phyloP scores from a whole-genome alignment of 1,140 invertebrate species.

The Probaryconus sp. region DNA sequence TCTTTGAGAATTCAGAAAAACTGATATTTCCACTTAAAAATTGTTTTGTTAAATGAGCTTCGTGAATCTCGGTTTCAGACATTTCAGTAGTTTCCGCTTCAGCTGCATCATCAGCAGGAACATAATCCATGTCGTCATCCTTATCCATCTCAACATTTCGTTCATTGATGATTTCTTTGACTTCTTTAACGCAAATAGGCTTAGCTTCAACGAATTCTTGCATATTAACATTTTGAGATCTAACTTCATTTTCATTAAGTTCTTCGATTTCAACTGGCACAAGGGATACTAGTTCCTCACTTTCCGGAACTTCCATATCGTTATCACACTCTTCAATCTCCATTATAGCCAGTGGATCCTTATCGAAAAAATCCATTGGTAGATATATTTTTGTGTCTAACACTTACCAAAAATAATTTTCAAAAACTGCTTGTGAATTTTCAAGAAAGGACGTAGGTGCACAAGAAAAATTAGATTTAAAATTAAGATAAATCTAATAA shows the following conservation, averaged over 20 bases:
- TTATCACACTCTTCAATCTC: constrained; percentile 29
- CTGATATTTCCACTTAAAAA: constrained; percentile 84
- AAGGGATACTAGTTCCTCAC: constrained; percentile 43
- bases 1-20: constrained; percentile 84
- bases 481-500: too few species aligned
- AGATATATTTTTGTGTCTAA: not conserved
- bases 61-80: constrained; percentile 64
- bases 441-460: too few species aligned
- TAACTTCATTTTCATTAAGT: constrained; percentile 66
- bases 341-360: constrained; percentile 23
- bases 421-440: too few species aligned
- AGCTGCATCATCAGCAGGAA: constrained; percentile 20
- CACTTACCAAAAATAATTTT: too few species aligned
- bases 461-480: too few species aligned
- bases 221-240: constrained; percentile 66
- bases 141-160: not conserved
- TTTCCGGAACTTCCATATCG: constrained; percentile 1
- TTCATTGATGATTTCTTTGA: constrained; percentile 17
- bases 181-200: constrained; percentile 67
- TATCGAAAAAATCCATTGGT: constrained; percentile 17
- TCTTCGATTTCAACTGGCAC: constrained; percentile 75
- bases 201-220: constrained; percentile 73
- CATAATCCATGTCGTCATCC: constrained; percentile 20
- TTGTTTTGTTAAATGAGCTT: constrained; percentile 81
- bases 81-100: constrained; percentile 36